Conservation (phyloP, 2,888 invertebrate species). For the Cosmia trapezina region DNA sequence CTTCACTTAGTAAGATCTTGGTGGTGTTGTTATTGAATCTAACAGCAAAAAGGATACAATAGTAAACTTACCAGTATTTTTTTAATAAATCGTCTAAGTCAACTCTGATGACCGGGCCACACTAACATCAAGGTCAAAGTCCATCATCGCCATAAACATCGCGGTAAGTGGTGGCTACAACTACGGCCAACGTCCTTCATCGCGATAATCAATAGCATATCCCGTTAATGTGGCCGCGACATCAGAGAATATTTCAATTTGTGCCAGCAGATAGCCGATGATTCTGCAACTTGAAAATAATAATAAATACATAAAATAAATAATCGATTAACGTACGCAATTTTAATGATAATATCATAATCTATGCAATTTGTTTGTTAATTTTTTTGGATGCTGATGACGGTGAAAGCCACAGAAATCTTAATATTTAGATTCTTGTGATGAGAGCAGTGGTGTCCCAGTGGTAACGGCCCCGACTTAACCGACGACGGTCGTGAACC, state of each 20-base stretch:
- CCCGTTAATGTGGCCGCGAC: too few relatives aligned
- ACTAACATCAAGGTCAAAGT: too few relatives aligned
- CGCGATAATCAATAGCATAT: too few relatives aligned
- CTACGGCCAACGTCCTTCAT: too few relatives aligned
- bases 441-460: too few relatives aligned
- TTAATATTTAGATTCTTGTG: too few relatives aligned
- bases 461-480: too few relatives aligned
- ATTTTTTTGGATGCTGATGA: not conserved
- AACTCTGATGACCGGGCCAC: too few relatives aligned
- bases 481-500: too few relatives aligned
- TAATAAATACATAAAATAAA: not conserved
- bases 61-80: constrained; percentile 5
- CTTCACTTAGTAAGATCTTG: constrained; percentile 15
- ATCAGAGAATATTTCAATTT: not conserved
- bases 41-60: constrained; percentile 10
- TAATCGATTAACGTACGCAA: not conserved
- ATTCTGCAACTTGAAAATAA: not conserved
- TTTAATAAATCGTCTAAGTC: not conserved
- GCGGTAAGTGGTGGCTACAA: too few relatives aligned
- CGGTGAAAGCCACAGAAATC: too few relatives aligned
- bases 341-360: not conserved
- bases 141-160: too few relatives aligned
- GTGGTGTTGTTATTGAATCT: constrained; percentile 17
- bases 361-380: not conserved
- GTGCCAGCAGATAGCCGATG: not conserved